A percentile compares a stretch with the other conserved stretches of the same genome.
Evolutionary conservation across 2,113 vertebrate genomes (phyloP).

Genomic region (Alethe castanea): DNA sequence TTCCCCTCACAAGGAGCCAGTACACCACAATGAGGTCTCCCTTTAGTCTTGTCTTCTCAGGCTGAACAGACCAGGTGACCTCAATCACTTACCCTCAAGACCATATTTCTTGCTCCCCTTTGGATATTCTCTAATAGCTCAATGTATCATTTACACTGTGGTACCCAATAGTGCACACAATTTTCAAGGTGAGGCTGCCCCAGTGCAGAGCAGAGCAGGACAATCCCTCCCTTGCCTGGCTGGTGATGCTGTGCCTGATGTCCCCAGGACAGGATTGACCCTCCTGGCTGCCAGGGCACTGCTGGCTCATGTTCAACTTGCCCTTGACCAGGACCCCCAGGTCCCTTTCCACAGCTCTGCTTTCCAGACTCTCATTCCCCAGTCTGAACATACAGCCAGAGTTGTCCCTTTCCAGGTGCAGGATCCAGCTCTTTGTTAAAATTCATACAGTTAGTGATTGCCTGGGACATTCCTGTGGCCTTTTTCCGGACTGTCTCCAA

Average conservation of each 20-base stretch:
- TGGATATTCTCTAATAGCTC: neutral
- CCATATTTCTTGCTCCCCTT: neutral
- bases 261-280: fast-evolving
- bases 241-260: neutral
- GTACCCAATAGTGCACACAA: too few species aligned
- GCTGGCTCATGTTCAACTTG: fast-evolving
- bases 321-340: fast-evolving
- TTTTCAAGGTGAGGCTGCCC: fast-evolving
- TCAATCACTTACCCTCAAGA: neutral
- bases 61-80: neutral
- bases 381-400: neutral
- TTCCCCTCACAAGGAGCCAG: neutral
- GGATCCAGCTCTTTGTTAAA: neutral
- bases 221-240: fast-evolving
- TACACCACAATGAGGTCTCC: neutral
- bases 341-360: fast-evolving
- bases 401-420: neutral
- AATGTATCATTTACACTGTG: neutral
- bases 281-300: neutral
- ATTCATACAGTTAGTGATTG: neutral
- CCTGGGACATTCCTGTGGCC: neutral
- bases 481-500: neutral
- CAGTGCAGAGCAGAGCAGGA: neutral
- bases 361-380: neutral
- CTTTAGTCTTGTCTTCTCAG: neutral